These are phyloP conservation scores for Heliconius cydno DNA, from an alignment of 2,888 invertebrate species.

Conservation along the genomic window DNA sequence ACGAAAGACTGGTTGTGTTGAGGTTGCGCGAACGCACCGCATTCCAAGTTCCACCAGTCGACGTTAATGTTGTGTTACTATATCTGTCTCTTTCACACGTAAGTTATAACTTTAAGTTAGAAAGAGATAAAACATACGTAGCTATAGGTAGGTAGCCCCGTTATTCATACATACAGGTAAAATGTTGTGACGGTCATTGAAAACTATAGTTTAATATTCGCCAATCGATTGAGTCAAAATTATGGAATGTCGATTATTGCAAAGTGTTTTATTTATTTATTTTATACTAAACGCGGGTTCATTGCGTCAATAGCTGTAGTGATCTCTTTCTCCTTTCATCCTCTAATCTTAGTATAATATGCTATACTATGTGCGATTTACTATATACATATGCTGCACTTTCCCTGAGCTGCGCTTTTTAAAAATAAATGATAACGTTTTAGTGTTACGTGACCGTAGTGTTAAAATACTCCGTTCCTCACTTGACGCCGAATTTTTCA, in stretches of 20 bases:
- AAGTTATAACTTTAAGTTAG: conserved; percentile 43
- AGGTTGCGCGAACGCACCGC: conserved; percentile 76
- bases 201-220: conserved; percentile 49
- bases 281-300: neutral
- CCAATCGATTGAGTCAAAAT: conserved; percentile 48
- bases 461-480: no score
- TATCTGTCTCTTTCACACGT: conserved; percentile 62
- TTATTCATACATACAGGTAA: conserved; percentile 75
- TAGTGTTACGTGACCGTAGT: neutral
- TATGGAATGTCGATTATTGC: conserved; percentile 37
- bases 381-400: neutral
- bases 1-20: conserved; percentile 70
- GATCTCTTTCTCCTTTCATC: no score
- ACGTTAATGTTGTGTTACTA: conserved; percentile 52
- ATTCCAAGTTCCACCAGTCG: conserved; percentile 65
- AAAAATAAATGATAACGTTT: neutral
- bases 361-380: conserved; percentile 7
- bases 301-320: neutral
- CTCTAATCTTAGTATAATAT: neutral
- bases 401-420: conserved; percentile 12
- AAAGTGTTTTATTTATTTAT: conserved; percentile 31
- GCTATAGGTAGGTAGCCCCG: conserved; percentile 71
- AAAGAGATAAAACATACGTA: conserved; percentile 54
- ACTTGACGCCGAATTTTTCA: no score
- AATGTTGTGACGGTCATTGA: conserved; percentile 57